Base-by-base conservation (phyloP, 1,140 invertebrate genomes). In the Orchestia grillus region DNA sequence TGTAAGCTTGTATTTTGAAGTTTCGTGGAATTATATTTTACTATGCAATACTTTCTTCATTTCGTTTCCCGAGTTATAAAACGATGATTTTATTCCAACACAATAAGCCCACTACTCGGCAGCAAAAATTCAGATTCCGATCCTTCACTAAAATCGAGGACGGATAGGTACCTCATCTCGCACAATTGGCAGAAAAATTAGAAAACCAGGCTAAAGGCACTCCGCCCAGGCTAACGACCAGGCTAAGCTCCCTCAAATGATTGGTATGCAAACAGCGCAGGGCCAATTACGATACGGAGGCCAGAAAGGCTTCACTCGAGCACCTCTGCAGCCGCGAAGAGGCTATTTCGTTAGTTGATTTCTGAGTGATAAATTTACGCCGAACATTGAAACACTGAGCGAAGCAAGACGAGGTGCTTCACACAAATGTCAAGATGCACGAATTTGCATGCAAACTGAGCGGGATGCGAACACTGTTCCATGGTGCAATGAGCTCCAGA, bases 261-360 rank as follows among this genome's bases (percentile, higher is more conserved):
- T 94, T 94, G 92, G 92, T 94, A 94, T 94, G 92, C 92, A 45
- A 94, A 94, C 92, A 45, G 92, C 36, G 44, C 40, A 8, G 92
- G 43, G 36, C 92, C 92, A 94, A 94, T 94, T 94, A 94, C 92
- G 92, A 94, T 94, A 94, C 47, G 44, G 44, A 44, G 92, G 36
- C 92, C 8, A 94, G 44, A 44, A 44, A 94, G 92, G 11, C 43
- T n/a, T 19, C 28, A 8, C 15, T 11, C 23, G 36, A 94, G 44
- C 23, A 43, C 44, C 88, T 91, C 88, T 43, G 28, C 92, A 47
- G 44, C 92, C 43, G 19, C 92, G 36, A 44, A 44, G 19, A 28
- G 92, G 41, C 44, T 44, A 94, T 94, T 47, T 94, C 43, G 92
- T 44, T 94, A 94, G 92, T 94, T 94, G 44, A 94, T 94, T 44